Base-by-base conservation (phyloP, 1,140 invertebrate species). In the Branchinecta lynchi region DNA sequence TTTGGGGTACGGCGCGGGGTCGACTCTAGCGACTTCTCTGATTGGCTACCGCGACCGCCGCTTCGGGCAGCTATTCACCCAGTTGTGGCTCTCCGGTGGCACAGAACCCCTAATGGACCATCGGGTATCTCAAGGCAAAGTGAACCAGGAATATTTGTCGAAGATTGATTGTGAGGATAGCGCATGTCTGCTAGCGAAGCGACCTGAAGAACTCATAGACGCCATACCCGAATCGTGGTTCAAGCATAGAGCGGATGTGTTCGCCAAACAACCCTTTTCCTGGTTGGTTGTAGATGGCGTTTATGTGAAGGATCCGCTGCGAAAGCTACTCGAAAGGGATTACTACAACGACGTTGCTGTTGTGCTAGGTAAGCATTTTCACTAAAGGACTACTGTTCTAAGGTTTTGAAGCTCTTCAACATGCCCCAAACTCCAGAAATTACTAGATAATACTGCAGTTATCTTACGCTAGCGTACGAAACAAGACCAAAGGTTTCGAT, bases 1-100 rank as follows among this genome's bases (percentile, higher is more conserved):
- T n/a, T 82, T 92, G 73, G 90, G 89, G 3, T 88, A 92, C 75
- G 80, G 86, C 21, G 87, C 88, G 0, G 89, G 87, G 8, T 89
- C 87, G 7, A 90, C 88, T 0, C 76, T 92, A 0, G 87, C 88
- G 0, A 86, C 87, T 0, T 85, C 87, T 0, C 76, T 92, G 9
- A 78, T 86, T 3, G 81, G 81, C 7, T 20, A 17, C 8, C 65
- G 65, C 51, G 43, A 70, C 32, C 60, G 44, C 7, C 15, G 44
- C 15, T 17, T 20, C 9, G 44, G 44, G 17, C 66, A 45, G 10
- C 69, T 70, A 0, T 90, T 89, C 71, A 80, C 83, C 0, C 78
- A 84, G 65, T 86, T 84, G 1, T 90, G 88, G 88, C 82, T 88
- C 0, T 85, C 87, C 0, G 89, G 87, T 3, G 82, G 86, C 0